Evolutionary conservation across 2,888 invertebrate species (phyloP).

Genomic region (Microctonus hyperodae): DNA sequence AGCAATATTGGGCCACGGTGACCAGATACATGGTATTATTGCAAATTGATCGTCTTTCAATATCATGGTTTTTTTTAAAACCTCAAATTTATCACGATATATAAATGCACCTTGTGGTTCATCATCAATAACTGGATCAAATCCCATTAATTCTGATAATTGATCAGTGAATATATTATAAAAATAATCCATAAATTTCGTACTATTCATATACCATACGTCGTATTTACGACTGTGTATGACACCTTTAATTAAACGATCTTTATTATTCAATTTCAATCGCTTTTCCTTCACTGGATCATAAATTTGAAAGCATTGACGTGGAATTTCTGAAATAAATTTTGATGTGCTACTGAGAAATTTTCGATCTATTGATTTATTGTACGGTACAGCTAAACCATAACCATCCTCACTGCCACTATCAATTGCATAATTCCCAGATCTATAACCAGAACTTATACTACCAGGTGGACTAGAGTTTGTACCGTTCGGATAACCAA

Average conservation of each 20-base stretch:
- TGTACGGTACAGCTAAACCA: constrained; percentile 65
- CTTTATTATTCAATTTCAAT: constrained; percentile 46
- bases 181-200: constrained; percentile 75
- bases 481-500: background rate
- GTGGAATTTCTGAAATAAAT: constrained; percentile 44
- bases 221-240: constrained; percentile 50
- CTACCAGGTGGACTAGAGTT: constrained; percentile 47
- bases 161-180: constrained; percentile 70
- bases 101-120: constrained; percentile 72
- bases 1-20: constrained; percentile 77
- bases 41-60: constrained; percentile 66
- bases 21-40: constrained; percentile 74
- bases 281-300: constrained; percentile 44
- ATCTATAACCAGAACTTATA: constrained; percentile 67
- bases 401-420: constrained; percentile 71
- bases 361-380: background rate
- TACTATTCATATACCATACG: constrained; percentile 67
- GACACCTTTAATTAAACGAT: constrained; percentile 48
- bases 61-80: constrained; percentile 53
- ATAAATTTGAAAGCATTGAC: constrained; percentile 54
- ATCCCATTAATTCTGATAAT: constrained; percentile 68
- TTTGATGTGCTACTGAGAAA: constrained; percentile 1
- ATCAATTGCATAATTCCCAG: constrained; percentile 60
- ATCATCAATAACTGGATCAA: constrained; percentile 57
- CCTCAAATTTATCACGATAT: constrained; percentile 67